These are phyloP conservation scores for Helicolenus hilgendorfi DNA, from an alignment of 2,797 vertebrate genomes.

Conservation along the genomic window DNA sequence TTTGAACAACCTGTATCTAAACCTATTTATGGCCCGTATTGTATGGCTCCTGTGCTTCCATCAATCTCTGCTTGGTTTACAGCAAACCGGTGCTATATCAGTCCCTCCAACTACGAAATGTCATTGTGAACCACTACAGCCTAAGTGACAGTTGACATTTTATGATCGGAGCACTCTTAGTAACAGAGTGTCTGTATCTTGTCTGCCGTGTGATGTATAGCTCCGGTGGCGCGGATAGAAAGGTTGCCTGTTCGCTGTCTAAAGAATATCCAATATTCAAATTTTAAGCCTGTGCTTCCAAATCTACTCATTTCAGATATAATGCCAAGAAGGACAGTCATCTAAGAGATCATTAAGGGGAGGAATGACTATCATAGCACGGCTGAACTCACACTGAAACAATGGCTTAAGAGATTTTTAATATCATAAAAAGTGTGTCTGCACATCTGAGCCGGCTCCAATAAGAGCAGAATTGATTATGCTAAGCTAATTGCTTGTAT, in stretches of 20 bases:
- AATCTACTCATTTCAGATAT: conserved; percentile 13
- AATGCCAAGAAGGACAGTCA: background rate
- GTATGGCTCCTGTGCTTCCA: conserved; percentile 4
- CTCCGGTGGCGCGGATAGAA: background rate
- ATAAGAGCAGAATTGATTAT: background rate
- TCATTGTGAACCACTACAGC: conserved; percentile 36
- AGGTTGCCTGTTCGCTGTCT: conserved; percentile 33
- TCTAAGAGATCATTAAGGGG: conserved; percentile 32
- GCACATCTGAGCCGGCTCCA: background rate
- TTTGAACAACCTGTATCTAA: conserved; percentile 9
- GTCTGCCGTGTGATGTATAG: conserved; percentile 53
- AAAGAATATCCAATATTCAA: conserved; percentile 46
- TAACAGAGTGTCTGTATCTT: conserved; percentile 46
- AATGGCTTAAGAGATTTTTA: conserved; percentile 10
- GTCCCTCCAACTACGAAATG: conserved; percentile 39
- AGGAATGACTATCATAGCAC: background rate
- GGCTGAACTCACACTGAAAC: conserved; percentile 1
- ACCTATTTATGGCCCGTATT: conserved; percentile 7
- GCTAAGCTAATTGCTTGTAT: conserved; percentile 9
- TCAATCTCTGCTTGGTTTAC: conserved; percentile 20
- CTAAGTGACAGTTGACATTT: conserved; percentile 73
- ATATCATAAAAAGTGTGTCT: conserved; percentile 11
- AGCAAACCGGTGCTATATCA: conserved; percentile 24
- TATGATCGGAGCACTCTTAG: conserved; percentile 45
- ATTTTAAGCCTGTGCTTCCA: conserved; percentile 5